These are phyloP conservation scores for Scaptomyza montana DNA, from an alignment of 1,140 invertebrate species.

Conservation along the genomic window DNA sequence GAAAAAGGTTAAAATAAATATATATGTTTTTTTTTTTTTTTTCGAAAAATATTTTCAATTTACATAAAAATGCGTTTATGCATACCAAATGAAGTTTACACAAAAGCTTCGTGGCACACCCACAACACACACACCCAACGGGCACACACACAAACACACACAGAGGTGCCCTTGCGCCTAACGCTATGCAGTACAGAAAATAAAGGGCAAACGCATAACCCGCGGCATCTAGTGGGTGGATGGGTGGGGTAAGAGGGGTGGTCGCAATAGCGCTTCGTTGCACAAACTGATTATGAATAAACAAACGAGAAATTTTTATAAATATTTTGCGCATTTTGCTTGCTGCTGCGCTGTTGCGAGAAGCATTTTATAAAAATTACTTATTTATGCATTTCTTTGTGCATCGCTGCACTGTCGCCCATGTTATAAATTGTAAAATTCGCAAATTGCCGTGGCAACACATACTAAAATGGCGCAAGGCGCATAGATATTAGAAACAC, in stretches of 20 bases:
- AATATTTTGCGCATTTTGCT: constrained; percentile 55
- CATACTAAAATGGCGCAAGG: background rate
- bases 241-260: constrained; percentile 1
- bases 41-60: constrained; percentile 71
- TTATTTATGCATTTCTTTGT: constrained; percentile 74
- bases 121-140: background rate
- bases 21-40: constrained; percentile 28
- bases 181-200: constrained; percentile 49
- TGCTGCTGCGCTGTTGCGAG: constrained; percentile 8
- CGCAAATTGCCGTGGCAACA: constrained; percentile 18
- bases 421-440: constrained; percentile 3
- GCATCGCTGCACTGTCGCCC: constrained; percentile 53
- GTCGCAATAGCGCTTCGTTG: constrained; percentile 55
- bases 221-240: constrained; percentile 14
- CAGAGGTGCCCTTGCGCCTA: constrained; percentile 53
- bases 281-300: constrained; percentile 81
- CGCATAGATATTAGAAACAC: constrained; percentile 23
- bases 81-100: constrained; percentile 70
- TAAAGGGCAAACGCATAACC: constrained; percentile 13
- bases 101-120: constrained; percentile 26
- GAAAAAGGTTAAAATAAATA: constrained; percentile 7
- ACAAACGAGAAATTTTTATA: constrained; percentile 70
- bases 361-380: constrained; percentile 65
- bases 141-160: background rate
- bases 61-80: constrained; percentile 81